Evolutionary conservation across 2,888 invertebrate genomes (phyloP), one percentile per base, ranked within the genome.

Genomic region (Dyspetes luteomarginatus): DNA sequence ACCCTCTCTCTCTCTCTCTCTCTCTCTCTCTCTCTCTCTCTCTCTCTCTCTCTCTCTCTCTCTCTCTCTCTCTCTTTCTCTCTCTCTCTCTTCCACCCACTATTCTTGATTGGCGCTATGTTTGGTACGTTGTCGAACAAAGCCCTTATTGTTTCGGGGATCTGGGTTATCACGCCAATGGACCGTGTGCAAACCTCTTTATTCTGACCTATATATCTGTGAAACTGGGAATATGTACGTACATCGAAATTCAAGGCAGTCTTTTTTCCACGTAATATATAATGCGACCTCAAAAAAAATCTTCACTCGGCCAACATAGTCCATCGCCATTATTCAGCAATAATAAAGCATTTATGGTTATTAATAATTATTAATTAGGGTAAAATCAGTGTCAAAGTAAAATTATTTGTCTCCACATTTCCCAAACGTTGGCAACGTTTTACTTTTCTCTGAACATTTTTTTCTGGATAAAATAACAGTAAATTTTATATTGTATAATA

Each of bases 91-190:
- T 36, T 36, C 36, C 9, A 36, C 12, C n/a, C n/a, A 36, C 12
- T 12, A 12, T 36, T 7, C 12, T 36, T 36, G 9, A 36, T 12
- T 36, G 36, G 36, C 26, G 52, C 48, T 45, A 56, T 69, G 68
- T 68, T 60, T 73, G 77, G 73, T 72, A 77, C 68, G 68, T 68
- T 73, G 73, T 81, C 82, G 79, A 84, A 88, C 87, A 88, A 88
- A 82, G 73, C 83, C 55, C 81, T 85, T 85, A 86, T 88, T 88
- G 86, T 88, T 84, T 86, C 82, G 77, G 62, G 76, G 73, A 88
- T 88, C 86, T 86, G 79, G 88, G 88, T 86, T 87, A 88, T 86
- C 88, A 74, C 72, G 83, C 82, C 84, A 86, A 86, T 83, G 85
- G 85, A 85, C 85, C 83, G 74, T 81, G 36, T 48, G 5, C 9